These are phyloP conservation scores for Spea bombifrons DNA, from an alignment of 2,113 vertebrate genomes.

Conservation along the genomic window DNA sequence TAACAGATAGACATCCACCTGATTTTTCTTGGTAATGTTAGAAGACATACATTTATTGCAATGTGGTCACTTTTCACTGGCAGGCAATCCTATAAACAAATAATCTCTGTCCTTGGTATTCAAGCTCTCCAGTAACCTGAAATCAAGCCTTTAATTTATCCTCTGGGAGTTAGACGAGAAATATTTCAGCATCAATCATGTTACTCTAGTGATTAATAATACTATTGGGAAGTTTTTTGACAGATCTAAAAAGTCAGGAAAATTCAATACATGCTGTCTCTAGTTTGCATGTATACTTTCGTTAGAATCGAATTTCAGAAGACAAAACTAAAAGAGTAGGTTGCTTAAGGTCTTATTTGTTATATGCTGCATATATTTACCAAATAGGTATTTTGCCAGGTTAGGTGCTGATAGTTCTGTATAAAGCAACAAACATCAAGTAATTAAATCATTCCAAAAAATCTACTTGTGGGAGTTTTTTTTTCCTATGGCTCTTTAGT, in stretches of 20 bases:
- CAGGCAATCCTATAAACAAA: slow-evolving; percentile 3
- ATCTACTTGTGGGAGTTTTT: too few relatives aligned
- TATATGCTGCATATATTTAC: too few relatives aligned
- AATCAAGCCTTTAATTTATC: not conserved
- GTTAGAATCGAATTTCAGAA: not conserved
- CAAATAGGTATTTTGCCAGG: too few relatives aligned
- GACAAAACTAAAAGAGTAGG: too few relatives aligned
- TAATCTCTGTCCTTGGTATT: not conserved
- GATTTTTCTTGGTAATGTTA: not conserved
- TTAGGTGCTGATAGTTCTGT: too few relatives aligned
- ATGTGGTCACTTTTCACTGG: not conserved
- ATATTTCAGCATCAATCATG: not conserved
- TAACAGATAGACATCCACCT: too few relatives aligned
- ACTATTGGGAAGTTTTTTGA: not conserved
- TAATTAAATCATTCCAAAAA: too few relatives aligned
- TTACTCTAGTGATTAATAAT: not conserved
- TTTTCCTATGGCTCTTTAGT: too few relatives aligned
- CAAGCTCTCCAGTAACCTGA: not conserved
- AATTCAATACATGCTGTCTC: not conserved
- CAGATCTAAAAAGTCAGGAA: not conserved
- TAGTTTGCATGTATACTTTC: not conserved
- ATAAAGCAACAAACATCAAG: too few relatives aligned
- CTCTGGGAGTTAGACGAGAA: not conserved
- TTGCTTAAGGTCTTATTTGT: too few relatives aligned
- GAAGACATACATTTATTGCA: not conserved